Conservation (phyloP, 2,888 invertebrate genomes). For the Cephus spinipes region DNA sequence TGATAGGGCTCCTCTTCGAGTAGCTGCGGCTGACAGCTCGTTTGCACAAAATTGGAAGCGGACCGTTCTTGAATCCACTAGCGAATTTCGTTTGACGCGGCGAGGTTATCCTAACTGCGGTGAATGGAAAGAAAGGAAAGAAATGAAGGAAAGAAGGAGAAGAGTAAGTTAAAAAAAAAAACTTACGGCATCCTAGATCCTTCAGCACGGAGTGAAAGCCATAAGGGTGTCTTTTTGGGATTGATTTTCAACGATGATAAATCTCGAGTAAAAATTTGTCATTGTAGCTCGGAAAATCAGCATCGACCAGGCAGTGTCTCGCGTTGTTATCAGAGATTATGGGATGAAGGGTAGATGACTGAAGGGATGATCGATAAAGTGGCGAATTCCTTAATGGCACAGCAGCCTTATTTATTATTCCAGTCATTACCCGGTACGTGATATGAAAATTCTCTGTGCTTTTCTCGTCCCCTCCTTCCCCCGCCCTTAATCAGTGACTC, state of each 20-base stretch:
- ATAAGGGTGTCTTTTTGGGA: background rate
- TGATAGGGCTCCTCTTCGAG: slow-evolving; percentile 12
- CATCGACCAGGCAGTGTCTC: background rate
- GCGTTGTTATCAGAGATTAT: background rate
- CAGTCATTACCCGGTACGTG: background rate
- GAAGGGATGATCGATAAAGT: background rate
- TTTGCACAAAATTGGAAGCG: slow-evolving; percentile 27
- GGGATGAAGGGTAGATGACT: background rate
- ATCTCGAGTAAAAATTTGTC: background rate
- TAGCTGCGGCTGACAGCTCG: slow-evolving; percentile 32
- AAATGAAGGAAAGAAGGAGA: background rate
- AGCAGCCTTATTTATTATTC: background rate
- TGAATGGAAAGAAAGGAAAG: background rate
- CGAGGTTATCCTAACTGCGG: background rate
- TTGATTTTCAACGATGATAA: background rate
- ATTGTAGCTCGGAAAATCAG: background rate
- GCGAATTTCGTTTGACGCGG: background rate
- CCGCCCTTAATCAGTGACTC: background rate
- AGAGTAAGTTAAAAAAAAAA: background rate
- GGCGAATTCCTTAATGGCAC: background rate
- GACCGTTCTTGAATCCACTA: background rate
- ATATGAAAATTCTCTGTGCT: background rate
- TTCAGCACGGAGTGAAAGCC: background rate
- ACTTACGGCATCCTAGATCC: background rate
- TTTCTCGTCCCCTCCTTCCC: background rate